A percentile compares a stretch with the other conserved stretches of the same genome.
phyloP scores from a whole-genome alignment of 2,888 invertebrate genomes.

The Leptodirus hochenwartii region DNA sequence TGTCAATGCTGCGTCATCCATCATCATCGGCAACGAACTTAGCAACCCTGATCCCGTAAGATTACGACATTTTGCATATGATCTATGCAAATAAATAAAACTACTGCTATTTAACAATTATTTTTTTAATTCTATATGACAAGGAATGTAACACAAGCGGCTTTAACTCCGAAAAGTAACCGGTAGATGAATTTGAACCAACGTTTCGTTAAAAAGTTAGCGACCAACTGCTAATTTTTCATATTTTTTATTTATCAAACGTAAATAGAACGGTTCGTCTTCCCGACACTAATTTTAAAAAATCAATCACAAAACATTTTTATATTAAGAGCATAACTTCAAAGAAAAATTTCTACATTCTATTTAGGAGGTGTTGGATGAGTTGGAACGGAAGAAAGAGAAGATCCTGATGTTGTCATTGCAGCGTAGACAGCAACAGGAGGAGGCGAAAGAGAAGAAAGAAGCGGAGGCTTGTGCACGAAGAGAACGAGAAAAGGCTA shows the following conservation, averaged over 20 bases:
- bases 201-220: no score
- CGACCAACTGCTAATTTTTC: no score
- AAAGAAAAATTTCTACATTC: background rate
- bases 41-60: constrained; percentile 48
- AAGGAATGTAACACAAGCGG: no score
- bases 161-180: no score
- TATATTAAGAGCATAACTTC: background rate
- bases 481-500: constrained; percentile 55
- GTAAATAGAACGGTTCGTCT: no score
- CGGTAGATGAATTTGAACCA: no score
- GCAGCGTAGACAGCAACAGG: constrained; percentile 79
- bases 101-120: no score
- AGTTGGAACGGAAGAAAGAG: constrained; percentile 87
- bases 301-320: no score
- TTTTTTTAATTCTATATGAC: no score
- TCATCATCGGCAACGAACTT: constrained; percentile 49
- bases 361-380: constrained; percentile 59
- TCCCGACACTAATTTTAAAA: constrained; percentile 5
- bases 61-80: no score
- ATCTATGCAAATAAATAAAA: no score
- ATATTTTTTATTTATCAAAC: no score
- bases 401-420: constrained; percentile 76
- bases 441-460: constrained; percentile 66
- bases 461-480: constrained; percentile 65
- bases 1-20: constrained; percentile 29